A percentile compares a stretch with the other conserved stretches of the same genome.
Evolutionary conservation across 2,797 vertebrate species (phyloP).

Genomic region (Gymnothorax javanicus): DNA sequence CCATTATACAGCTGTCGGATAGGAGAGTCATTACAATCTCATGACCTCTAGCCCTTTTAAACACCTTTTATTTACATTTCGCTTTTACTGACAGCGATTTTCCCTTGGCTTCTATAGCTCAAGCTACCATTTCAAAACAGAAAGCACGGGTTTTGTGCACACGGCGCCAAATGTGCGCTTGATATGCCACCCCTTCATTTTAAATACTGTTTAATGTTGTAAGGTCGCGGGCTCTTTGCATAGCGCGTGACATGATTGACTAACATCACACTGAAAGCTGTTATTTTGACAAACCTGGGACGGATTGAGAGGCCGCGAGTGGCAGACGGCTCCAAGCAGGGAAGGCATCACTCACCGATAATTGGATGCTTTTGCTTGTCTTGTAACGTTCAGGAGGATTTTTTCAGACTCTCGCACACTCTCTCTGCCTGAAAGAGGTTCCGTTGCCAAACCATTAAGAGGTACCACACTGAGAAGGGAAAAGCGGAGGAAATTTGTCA

Average conservation of each 20-base stretch:
- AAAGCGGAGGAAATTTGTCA: slow-evolving; percentile 82
- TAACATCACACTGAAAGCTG: slow-evolving; percentile 39
- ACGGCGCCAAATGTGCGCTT: neutral
- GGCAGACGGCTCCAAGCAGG: slow-evolving; percentile 59
- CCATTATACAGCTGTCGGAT: neutral
- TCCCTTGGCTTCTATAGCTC: neutral
- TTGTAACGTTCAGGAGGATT: slow-evolving; percentile 60
- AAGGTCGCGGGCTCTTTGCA: slow-evolving; percentile 36
- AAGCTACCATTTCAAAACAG: slow-evolving; percentile 17
- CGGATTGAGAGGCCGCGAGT: slow-evolving; percentile 38
- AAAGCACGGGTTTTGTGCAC: slow-evolving; percentile 12
- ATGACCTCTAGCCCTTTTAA: slow-evolving; percentile 10
- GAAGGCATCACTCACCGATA: slow-evolving; percentile 79
- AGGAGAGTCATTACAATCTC: neutral
- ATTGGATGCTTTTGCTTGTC: slow-evolving; percentile 83
- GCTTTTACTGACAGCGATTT: neutral
- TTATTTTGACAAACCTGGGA: slow-evolving; percentile 43
- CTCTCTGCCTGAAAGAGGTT: slow-evolving; percentile 60
- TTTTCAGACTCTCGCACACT: slow-evolving; percentile 51
- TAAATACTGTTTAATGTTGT: slow-evolving; percentile 26
- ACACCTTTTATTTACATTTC: slow-evolving; percentile 23
- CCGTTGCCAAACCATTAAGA: slow-evolving; percentile 83
- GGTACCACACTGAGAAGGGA: slow-evolving; percentile 83
- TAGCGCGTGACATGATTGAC: slow-evolving; percentile 41
- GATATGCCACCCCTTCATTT: slow-evolving; percentile 15